Evolutionary conservation across 2,797 vertebrate genomes (phyloP), one percentile per base, ranked within the genome.

Genomic region (Borostomias antarcticus): DNA sequence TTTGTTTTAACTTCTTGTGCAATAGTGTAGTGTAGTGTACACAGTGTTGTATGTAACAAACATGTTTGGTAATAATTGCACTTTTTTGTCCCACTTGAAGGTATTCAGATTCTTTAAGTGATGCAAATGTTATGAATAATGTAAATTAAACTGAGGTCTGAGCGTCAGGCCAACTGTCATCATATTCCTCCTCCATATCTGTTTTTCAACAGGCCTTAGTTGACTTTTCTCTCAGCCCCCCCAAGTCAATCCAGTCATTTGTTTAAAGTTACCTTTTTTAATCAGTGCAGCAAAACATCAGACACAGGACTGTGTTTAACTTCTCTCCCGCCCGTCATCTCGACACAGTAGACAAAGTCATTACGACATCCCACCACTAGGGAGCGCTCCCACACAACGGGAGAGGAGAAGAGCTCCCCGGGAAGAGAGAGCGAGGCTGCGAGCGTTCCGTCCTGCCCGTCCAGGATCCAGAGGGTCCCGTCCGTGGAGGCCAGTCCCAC

Each of bases 391-490:
- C 92, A 95, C 60, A 94, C 85, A 23, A 97, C 82, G 0, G 95
- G 96, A 11, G 98, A 99, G 32, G 98, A 99, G 74, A 98, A 99
- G 25, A 97, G 85, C 74, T 98, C 93, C 48, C 98, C 96, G 0
- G 94, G 93, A 26, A 99, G 92, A 21, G 81, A 59, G 26, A 86
- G 63, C 0, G 80, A 80, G 19, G 87, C 82, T 77, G 87, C 79
- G 73, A 83, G 45, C 2, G 37, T 77, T 70, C 97, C 96, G 0
- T 64, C 90, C 66, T 79, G 74, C 53, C 84, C 92, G 67, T 96
- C 93, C 77, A 99, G 76, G 73, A 99, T 81, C 93, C 95, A 98
- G 64, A 98, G 74, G 4, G 79, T 91, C 28, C 97, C 97, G 51
- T 99, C 96, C 17, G 95, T 96, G 81, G 97, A 97, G 48, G 92